phyloP scores from a whole-genome alignment of 2,797 vertebrate genomes.

The Premnoplex brunnescens region DNA sequence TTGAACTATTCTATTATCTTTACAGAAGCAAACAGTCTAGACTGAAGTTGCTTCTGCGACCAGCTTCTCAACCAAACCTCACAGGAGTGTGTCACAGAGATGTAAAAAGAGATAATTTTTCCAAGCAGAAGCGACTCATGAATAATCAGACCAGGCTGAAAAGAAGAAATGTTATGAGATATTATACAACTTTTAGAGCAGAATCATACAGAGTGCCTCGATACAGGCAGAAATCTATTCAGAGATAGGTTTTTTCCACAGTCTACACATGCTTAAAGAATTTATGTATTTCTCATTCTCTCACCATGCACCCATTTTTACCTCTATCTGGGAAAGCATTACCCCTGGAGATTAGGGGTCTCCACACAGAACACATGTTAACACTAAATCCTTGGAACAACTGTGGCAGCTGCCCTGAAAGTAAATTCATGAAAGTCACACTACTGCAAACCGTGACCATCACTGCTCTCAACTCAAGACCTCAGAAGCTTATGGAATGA shows the following conservation, averaged over 20 bases:
- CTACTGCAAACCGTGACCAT: background rate
- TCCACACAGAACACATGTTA: background rate
- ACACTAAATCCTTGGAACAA: background rate
- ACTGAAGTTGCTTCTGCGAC: background rate
- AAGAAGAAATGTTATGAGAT: background rate
- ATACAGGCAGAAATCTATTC: background rate
- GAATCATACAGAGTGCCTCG: background rate
- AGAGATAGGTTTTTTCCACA: background rate
- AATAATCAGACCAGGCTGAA: background rate
- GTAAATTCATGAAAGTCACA: background rate
- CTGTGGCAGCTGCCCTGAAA: background rate
- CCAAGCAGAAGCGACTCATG: background rate
- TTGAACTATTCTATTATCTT: background rate
- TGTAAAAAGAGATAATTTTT: background rate
- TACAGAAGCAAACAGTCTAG: background rate
- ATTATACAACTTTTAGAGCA: background rate
- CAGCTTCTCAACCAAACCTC: background rate
- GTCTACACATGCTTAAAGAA: background rate
- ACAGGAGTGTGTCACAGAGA: background rate
- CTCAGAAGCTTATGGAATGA: background rate
- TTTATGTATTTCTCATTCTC: background rate
- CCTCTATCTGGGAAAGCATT: background rate
- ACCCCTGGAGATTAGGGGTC: background rate
- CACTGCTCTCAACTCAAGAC: background rate
- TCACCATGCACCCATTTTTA: background rate